Evolutionary conservation across 2,797 vertebrate species (phyloP).

Genomic region (Pogonophryne albipinna): DNA sequence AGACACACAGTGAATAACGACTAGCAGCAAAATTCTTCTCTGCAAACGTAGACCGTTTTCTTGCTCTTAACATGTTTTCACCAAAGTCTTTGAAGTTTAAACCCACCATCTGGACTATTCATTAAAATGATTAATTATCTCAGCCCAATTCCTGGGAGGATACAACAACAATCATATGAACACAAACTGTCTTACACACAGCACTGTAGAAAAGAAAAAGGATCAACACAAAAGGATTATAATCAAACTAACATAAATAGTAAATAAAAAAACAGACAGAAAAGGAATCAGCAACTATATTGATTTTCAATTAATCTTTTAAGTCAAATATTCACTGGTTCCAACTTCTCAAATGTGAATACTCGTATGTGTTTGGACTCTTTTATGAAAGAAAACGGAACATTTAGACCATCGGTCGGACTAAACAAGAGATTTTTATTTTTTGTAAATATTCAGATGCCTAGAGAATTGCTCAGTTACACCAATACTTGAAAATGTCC

Average conservation of each 20-base stretch:
- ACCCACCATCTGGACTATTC: conserved; percentile 30
- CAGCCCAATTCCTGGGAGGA: conserved; percentile 28
- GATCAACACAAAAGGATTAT: conserved; percentile 8
- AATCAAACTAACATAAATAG: not conserved
- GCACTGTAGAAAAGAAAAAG: not conserved
- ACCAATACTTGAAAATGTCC: not conserved
- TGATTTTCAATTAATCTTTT: not conserved
- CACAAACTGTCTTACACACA: conserved; percentile 6
- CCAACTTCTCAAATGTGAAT: not conserved
- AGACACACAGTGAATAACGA: conserved; percentile 71
- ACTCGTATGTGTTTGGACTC: not conserved
- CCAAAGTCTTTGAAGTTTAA: conserved; percentile 53
- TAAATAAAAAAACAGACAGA: not conserved
- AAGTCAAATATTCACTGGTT: not conserved
- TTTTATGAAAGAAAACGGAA: not conserved
- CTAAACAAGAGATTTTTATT: not conserved
- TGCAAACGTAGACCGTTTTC: conserved; percentile 11
- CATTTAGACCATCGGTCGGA: not conserved
- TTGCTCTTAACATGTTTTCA: conserved; percentile 35
- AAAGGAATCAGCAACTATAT: not conserved
- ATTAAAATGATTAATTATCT: conserved; percentile 53
- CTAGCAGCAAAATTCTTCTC: conserved; percentile 28
- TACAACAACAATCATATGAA: conserved; percentile 24
- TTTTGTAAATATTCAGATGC: not conserved
- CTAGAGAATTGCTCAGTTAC: not conserved